Conservation (phyloP, 2,113 vertebrate species). For the Parotia lawesii region DNA sequence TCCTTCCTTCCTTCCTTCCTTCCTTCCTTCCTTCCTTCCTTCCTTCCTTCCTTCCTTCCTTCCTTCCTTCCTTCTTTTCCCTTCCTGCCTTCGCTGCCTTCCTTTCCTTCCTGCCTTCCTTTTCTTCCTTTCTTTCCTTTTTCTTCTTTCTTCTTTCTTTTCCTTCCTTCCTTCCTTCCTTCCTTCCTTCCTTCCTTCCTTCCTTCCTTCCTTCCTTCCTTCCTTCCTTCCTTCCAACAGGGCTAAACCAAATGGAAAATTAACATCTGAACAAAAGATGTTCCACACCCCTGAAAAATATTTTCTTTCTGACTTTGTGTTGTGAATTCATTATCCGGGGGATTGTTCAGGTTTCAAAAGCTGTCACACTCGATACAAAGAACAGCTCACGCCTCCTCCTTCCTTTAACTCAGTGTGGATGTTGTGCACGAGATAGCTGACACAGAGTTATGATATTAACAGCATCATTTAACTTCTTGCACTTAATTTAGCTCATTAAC, state of each 20-base stretch:
- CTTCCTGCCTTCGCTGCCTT: neutral
- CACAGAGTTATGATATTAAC: constrained; percentile 1
- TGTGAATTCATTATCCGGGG: constrained; percentile 57
- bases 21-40: neutral
- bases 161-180: no score
- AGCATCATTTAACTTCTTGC: constrained; percentile 28
- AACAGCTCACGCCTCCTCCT: neutral
- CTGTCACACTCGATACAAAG: neutral
- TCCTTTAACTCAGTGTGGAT: constrained; percentile 1
- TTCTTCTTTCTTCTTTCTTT: neutral
- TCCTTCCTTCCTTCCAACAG: neutral
- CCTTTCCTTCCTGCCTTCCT: neutral
- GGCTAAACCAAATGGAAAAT: neutral
- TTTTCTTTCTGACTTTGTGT: constrained; percentile 30
- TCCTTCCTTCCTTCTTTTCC: no score
- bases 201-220: no score
- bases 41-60: neutral
- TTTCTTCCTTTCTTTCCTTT: neutral
- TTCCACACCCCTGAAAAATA: constrained; percentile 23
- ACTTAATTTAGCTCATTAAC: constrained; percentile 38
- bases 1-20: neutral
- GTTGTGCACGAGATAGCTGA: neutral
- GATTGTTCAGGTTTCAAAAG: constrained; percentile 35
- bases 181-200: neutral
- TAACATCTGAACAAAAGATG: constrained; percentile 10